Evolutionary conservation across 2,888 invertebrate genomes (phyloP), one percentile per base, ranked within the genome.

Genomic region (Hylaea fasciaria): DNA sequence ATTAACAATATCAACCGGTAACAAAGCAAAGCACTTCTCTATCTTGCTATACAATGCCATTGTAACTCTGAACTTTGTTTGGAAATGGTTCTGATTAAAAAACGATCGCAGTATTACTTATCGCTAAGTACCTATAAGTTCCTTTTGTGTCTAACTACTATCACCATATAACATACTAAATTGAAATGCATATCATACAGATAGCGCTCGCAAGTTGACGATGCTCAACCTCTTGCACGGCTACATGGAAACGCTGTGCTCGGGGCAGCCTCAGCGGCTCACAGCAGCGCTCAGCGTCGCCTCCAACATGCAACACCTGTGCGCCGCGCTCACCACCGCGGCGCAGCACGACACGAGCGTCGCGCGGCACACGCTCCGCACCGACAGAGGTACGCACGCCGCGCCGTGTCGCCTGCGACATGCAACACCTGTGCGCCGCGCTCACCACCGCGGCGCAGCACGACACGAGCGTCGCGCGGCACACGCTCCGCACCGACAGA

Each of bases 171-270:
- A 37, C 37, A 10, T n/a, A n/a, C n/a, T 12, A 12, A 12, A 37
- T 37, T 12, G 5, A 1, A 17, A 0, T 14, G 5, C 37, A 12
- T 14, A 7, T 13, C 2, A 14, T 40, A 8, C 80, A 93, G 96
- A 95, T 71, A 93, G 94, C 28, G 78, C 74, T 0, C 93, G 94
- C 68, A 96, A 96, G 78, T 77, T 94, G 22, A 86, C 93, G 0
- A 93, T 93, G 5, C 80, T 97, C 47, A 93, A 94, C 73, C 93
- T 95, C 49, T 70, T 96, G 0, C 93, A 94, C 65, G 96, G 96
- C 2, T 96, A 96, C 80, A 75, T 96, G 11, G 83, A 87, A 52
- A 82, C 95, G 52, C 83, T 96, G 66, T 67, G 78, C 63, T 65
- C 64, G 51, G 93, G 93, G 8, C 82, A 90, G 13, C 82, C 84